Conservation (phyloP, 2,888 invertebrate genomes). For the Leucoptera coffeella region DNA sequence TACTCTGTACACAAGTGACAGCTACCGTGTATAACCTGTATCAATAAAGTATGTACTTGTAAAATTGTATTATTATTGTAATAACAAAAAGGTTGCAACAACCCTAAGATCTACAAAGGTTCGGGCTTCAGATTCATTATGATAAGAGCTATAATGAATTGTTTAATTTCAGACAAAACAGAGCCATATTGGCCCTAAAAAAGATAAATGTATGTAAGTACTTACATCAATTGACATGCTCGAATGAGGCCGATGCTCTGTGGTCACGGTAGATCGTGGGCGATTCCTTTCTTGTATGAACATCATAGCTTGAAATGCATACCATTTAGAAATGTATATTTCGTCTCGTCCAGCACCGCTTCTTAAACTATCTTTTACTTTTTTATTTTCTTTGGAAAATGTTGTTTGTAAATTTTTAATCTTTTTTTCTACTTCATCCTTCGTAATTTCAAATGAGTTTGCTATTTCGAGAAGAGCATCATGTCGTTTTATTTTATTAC, state of each 20-base stretch:
- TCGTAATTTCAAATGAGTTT: constrained; percentile 9
- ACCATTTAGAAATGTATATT: constrained; percentile 9
- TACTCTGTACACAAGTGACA: constrained; percentile 6
- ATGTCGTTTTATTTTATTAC: constrained; percentile 10
- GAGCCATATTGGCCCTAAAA: no score
- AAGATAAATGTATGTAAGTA: constrained; percentile 4
- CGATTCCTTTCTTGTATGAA: constrained; percentile 10
- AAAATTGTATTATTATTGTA: neutral
- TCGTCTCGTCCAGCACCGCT: constrained; percentile 8
- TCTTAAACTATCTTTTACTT: constrained; percentile 8
- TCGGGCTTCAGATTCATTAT: no score
- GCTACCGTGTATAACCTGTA: constrained; percentile 5
- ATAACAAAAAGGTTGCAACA: no score
- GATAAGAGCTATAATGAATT: no score
- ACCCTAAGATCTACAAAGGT: no score
- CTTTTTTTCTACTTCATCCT: constrained; percentile 9
- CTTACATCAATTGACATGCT: constrained; percentile 7
- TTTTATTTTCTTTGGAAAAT: constrained; percentile 10
- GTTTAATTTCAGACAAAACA: no score
- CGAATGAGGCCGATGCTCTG: constrained; percentile 8
- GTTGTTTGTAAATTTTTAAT: constrained; percentile 9
- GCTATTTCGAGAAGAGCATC: constrained; percentile 10
- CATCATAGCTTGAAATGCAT: constrained; percentile 8
- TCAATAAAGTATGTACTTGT: constrained; percentile 7
- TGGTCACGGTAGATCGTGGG: constrained; percentile 9